Percentiles rank a stretch among this genome's conserved stretches.
phyloP scores from a whole-genome alignment of 2,113 vertebrate species.

The Platysteira castanea region DNA sequence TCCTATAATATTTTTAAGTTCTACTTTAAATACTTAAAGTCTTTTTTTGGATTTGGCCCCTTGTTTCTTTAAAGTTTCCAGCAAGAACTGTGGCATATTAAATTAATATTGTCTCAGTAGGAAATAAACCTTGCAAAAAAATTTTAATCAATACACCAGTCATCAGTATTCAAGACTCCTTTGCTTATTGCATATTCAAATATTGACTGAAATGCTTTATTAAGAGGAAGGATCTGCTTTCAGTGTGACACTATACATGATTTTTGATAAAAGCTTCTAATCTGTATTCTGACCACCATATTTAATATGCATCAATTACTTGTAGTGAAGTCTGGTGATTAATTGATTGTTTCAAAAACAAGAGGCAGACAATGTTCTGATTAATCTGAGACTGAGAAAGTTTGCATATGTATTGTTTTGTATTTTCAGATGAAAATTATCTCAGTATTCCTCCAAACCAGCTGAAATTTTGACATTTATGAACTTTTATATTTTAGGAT shows the following conservation, averaged over 20 bases:
- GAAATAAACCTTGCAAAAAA: not conserved
- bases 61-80: not conserved
- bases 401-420: not conserved
- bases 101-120: not conserved
- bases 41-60: not conserved
- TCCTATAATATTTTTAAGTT: not conserved
- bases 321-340: slow-evolving; percentile 1
- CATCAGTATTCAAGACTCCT: not conserved
- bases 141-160: not conserved
- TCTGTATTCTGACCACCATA: slow-evolving; percentile 18
- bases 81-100: not conserved
- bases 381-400: slow-evolving; percentile 18
- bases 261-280: not conserved
- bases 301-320: slow-evolving; percentile 45
- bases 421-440: not conserved
- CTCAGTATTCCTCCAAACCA: not conserved
- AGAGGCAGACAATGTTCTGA: not conserved
- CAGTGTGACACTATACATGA: not conserved
- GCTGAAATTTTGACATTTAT: not conserved
- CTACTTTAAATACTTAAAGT: not conserved
- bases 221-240: not conserved
- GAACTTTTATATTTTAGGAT: not conserved
- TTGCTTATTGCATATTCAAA: not conserved
- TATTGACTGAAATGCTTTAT: not conserved
- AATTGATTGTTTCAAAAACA: slow-evolving; percentile 46